Conservation (phyloP, 1,140 invertebrate genomes). For the Delia radicum region DNA sequence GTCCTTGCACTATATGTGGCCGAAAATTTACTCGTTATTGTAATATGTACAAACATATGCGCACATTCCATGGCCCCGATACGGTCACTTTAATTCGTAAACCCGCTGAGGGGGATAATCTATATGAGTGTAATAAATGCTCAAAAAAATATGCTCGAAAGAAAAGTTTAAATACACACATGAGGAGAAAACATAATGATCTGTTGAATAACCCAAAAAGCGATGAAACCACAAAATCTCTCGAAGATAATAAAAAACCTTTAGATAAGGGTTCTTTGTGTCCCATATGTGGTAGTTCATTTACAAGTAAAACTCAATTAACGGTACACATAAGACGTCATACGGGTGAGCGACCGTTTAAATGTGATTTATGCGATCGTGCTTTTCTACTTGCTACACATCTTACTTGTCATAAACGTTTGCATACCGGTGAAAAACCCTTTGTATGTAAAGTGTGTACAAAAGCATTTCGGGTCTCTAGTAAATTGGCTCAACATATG, state of each 20-base stretch:
- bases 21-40: constrained; percentile 6
- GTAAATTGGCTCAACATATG: constrained; percentile 30
- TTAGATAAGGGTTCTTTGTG: neutral
- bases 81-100: neutral
- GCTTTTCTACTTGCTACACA: constrained; percentile 46
- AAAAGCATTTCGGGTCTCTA: constrained; percentile 37
- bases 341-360: constrained; percentile 41
- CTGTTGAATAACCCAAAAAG: neutral
- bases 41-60: constrained; percentile 19
- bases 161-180: neutral
- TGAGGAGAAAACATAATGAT: neutral
- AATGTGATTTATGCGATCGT: constrained; percentile 46
- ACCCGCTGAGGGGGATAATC: neutral
- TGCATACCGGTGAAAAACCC: constrained; percentile 37
- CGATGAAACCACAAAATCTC: neutral
- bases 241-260: neutral
- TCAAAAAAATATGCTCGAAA: neutral
- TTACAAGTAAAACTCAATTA: neutral
- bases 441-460: constrained; percentile 47
- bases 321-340: constrained; percentile 43
- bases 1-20: neutral
- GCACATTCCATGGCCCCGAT: neutral
- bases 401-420: constrained; percentile 30
- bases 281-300: constrained; percentile 1
- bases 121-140: constrained; percentile 8